Conservation (phyloP, 2,888 invertebrate species). For the Mactromeris polynyma region DNA sequence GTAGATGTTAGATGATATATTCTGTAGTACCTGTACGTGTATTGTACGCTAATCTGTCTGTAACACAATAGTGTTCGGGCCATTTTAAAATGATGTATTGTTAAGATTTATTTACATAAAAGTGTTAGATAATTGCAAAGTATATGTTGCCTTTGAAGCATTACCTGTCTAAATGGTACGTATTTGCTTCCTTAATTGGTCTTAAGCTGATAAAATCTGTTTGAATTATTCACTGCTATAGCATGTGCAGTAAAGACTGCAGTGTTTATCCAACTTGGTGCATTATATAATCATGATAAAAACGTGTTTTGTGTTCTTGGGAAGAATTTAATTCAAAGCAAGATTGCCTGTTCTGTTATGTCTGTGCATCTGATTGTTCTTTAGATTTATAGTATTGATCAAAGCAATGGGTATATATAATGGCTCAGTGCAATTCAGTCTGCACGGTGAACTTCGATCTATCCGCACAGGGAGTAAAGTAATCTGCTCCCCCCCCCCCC, state of each 20-base stretch:
- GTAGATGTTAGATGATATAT: not conserved
- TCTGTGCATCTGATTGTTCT: too few species aligned
- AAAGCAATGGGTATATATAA: too few species aligned
- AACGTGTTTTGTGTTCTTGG: too few species aligned
- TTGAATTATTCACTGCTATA: not conserved
- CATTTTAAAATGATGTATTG: not conserved
- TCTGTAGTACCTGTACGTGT: not conserved
- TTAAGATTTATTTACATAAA: not conserved
- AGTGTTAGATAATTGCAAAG: not conserved
- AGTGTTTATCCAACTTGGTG: not conserved
- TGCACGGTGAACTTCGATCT: too few species aligned
- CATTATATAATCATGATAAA: not conserved
- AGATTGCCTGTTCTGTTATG: too few species aligned
- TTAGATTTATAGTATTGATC: too few species aligned
- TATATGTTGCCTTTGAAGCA: not conserved
- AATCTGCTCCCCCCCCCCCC: too few species aligned
- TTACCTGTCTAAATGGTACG: not conserved
- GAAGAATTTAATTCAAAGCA: too few species aligned
- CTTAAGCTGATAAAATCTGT: not conserved
- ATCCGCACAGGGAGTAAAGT: too few species aligned
- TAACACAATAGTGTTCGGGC: not conserved
- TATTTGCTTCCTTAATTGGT: constrained; percentile 13
- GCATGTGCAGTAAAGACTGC: not conserved
- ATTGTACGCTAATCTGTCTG: not conserved
- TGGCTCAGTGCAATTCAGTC: too few species aligned